A percentile compares a stretch with the other conserved stretches of the same genome.
phyloP scores from a whole-genome alignment of 2,113 vertebrate species.

The Rhineura floridana region DNA sequence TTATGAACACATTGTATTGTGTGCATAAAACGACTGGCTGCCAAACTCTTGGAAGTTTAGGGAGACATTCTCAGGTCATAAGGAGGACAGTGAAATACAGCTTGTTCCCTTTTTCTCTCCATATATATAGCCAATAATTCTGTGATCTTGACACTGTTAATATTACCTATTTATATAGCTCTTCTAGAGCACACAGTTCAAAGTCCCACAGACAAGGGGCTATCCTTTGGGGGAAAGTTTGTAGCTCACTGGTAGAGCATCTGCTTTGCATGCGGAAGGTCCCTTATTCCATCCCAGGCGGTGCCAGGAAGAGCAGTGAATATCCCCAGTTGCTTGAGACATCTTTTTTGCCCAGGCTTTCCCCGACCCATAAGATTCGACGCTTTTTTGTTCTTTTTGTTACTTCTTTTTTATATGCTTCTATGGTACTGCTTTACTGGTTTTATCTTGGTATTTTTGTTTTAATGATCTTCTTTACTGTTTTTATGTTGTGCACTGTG shows the following conservation, averaged over 20 bases:
- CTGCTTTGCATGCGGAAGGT: neutral
- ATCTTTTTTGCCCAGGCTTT: no score
- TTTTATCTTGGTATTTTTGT: no score
- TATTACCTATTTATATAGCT: neutral
- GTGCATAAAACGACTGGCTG: conserved; percentile 36
- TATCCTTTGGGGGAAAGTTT: neutral
- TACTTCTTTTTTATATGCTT: no score
- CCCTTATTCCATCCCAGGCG: no score
- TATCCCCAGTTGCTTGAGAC: no score
- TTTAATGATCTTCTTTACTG: no score
- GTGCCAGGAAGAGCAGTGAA: no score
- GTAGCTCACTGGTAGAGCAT: neutral
- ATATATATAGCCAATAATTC: neutral
- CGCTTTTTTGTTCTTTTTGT: no score
- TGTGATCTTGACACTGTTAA: neutral
- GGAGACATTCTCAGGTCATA: neutral
- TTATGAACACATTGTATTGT: conserved; percentile 59
- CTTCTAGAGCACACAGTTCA: neutral
- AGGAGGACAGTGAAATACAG: conserved; percentile 10
- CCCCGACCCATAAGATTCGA: no score
- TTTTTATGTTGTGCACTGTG: no score
- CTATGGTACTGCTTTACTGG: no score
- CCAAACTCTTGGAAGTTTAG: neutral
- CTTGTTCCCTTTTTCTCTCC: neutral
- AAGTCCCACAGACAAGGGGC: neutral